phyloP scores from a whole-genome alignment of 2,113 vertebrate species.

The Crotalus viridis region DNA sequence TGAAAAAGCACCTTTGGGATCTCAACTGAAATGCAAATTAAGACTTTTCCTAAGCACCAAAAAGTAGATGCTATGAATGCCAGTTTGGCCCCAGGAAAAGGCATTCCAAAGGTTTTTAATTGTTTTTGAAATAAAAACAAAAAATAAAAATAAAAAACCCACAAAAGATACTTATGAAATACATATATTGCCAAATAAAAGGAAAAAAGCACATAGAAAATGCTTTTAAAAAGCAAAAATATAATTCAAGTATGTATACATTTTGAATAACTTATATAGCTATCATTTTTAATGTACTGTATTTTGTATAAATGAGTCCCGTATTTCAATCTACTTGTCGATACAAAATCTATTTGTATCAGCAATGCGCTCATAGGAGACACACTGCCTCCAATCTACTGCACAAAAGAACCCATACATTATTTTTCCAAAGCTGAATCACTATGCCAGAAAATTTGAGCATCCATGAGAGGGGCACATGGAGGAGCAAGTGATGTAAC shows the following conservation, averaged over 20 bases:
- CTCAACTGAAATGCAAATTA: neutral
- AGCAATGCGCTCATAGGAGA: neutral
- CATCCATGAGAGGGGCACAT: neutral
- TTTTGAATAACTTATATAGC: neutral
- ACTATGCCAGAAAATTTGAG: neutral
- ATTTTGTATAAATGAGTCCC: neutral
- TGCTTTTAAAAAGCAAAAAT: neutral
- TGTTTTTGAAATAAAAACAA: neutral
- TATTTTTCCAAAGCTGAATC: neutral
- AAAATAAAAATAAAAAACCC: neutral
- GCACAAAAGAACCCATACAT: neutral
- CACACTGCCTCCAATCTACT: neutral
- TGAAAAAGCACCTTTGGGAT: no score
- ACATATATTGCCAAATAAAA: neutral
- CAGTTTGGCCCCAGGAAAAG: neutral
- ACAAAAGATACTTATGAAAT: neutral
- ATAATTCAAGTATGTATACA: neutral
- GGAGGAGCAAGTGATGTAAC: neutral
- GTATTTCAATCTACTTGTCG: neutral
- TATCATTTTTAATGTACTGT: neutral
- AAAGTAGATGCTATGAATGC: neutral
- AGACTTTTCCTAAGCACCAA: neutral
- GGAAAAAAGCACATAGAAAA: neutral
- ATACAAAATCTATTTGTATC: neutral
- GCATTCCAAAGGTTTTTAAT: neutral